phyloP scores from a whole-genome alignment of 2,888 invertebrate species.

The Oscheius sp. region DNA sequence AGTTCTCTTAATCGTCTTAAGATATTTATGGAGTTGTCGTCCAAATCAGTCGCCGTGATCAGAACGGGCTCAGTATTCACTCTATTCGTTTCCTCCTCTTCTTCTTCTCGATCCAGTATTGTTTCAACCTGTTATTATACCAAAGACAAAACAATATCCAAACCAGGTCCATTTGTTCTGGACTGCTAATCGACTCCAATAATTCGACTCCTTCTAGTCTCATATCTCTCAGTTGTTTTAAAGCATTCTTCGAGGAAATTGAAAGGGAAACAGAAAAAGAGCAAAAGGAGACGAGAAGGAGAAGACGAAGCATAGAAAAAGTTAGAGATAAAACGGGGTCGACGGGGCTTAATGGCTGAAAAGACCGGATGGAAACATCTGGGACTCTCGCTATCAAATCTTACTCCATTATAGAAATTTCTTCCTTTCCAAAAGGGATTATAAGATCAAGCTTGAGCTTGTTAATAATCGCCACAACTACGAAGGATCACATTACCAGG shows the following conservation, averaged over 20 bases:
- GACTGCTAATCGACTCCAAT: background rate
- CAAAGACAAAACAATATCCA: background rate
- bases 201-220: background rate
- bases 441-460: no score
- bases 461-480: no score
- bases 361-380: no score
- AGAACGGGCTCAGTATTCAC: background rate
- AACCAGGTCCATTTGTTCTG: slow-evolving; percentile 22
- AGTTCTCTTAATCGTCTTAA: slow-evolving; percentile 14
- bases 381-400: no score
- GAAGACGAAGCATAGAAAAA: background rate
- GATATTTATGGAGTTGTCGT: slow-evolving; percentile 10
- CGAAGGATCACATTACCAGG: no score
- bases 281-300: background rate
- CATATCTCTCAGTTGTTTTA: slow-evolving; percentile 2
- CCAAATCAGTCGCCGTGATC: slow-evolving; percentile 12
- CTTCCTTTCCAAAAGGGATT: no score
- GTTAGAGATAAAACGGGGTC: background rate
- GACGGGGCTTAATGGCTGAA: no score
- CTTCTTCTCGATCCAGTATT: slow-evolving; percentile 23
- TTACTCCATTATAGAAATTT: no score
- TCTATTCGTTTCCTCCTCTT: background rate
- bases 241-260: background rate
- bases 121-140: background rate
- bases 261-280: background rate